phyloP scores from a whole-genome alignment of 2,113 vertebrate species.

The Psephotus haematonotus region DNA sequence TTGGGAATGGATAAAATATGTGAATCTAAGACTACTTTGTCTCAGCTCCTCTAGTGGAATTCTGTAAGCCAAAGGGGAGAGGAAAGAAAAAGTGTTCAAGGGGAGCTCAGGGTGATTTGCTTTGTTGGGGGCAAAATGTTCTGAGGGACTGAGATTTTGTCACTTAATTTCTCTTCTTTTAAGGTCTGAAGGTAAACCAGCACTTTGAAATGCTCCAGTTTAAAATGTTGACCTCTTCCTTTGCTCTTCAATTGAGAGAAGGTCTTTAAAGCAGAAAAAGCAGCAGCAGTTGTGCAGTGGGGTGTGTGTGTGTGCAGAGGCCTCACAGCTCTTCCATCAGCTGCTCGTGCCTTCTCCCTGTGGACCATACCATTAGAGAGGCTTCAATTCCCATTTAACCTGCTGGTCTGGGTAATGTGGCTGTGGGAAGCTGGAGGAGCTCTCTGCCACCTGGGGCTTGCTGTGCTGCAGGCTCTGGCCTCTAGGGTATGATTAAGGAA shows the following conservation, averaged over 20 bases:
- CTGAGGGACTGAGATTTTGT: background rate
- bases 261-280: background rate
- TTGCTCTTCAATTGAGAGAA: background rate
- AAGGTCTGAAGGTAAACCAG: background rate
- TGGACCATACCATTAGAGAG: background rate
- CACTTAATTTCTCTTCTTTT: background rate
- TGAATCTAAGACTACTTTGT: background rate
- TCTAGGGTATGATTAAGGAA: background rate
- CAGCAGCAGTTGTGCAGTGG: background rate
- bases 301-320: conserved; percentile 29
- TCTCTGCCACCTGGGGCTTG: background rate
- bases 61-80: background rate
- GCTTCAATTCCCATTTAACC: background rate
- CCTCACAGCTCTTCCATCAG: background rate
- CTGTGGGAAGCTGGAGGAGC: background rate
- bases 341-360: background rate
- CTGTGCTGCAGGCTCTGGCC: background rate
- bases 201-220: background rate
- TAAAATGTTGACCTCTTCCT: background rate
- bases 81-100: background rate
- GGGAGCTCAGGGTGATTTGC: background rate
- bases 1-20: background rate
- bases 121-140: background rate
- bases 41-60: background rate
- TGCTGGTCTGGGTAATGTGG: background rate